Base-by-base conservation (phyloP, 2,888 invertebrate species). In the Drosophila pseudotakahashii region DNA sequence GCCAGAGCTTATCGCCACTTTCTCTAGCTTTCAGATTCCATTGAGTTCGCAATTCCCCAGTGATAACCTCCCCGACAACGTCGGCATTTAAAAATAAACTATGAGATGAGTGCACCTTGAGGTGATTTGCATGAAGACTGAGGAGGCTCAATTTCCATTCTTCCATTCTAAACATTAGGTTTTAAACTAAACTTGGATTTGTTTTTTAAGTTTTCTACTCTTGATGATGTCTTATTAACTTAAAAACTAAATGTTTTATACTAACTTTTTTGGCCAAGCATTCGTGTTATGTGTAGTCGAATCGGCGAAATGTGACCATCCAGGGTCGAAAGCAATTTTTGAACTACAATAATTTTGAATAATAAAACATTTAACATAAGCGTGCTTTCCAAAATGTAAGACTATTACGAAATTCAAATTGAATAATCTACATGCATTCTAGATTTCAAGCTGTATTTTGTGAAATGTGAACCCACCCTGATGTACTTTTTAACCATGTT, bases 1-100 rank as follows among this genome's bases (percentile, higher is more conserved):
- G 7, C 53, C 39, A 23, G 14, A 3, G 37, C 77, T 78, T 88
- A 85, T 81, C 86, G 19, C 54, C 0, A 51, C 48, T 75, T 39
- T 57, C 60, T 72, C 50, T 54, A 59, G 37, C 72, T 13, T 13
- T 19, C 14, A 62, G 50, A 44, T 59, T 41, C n/a, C 26, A 60
- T 73, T 57, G 72, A 48, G 71, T 71, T 81, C 19, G 36, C 63
- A 68, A 47, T 59, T 72, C 61, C 59, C 41, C 30, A 19, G 32
- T 66, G 83, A 84, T 84, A 84, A 84, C 89, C 83, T 77, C 42
- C 19, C 11, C 37, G 51, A 54, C 44, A 44, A 51, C 53, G 66
- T 47, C 61, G 48, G 45, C 37, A 64, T 36, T 73, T 75, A 57
- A 44, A 74, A 80, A 79, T 79, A 77, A 70, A 63, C 36, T 61